A percentile compares a stretch with the other conserved stretches of the same genome.
phyloP scores from a whole-genome alignment of 1,140 invertebrate genomes.

The Drosophila truncata region DNA sequence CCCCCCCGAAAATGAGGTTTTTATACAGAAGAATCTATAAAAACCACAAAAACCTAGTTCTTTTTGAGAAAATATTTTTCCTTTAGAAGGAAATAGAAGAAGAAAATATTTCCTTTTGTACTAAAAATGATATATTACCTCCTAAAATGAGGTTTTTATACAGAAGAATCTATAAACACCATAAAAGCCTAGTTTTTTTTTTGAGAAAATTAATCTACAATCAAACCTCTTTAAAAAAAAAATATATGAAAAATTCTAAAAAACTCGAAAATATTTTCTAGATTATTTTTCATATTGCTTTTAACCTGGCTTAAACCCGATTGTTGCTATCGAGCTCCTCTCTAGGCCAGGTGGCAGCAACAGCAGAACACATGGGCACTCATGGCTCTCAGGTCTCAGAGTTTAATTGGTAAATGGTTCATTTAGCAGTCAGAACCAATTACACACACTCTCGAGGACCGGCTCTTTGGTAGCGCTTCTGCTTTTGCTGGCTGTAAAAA shows the following conservation, averaged over 20 bases:
- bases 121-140: no score
- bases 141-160: no score
- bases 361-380: conserved; percentile 14
- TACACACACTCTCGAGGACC: conserved; percentile 47
- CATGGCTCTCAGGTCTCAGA: conserved; percentile 30
- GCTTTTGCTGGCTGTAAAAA: conserved; percentile 56
- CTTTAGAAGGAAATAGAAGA: no score
- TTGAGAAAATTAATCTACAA: background rate
- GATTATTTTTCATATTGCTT: no score
- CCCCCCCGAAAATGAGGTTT: no score
- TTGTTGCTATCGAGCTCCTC: conserved; percentile 2
- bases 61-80: no score
- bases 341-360: conserved; percentile 24
- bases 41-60: no score
- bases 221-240: background rate
- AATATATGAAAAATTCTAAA: background rate
- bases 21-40: no score
- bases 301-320: background rate
- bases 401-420: conserved; percentile 83
- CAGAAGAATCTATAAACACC: no score
- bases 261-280: background rate
- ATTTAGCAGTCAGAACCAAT: conserved; percentile 84
- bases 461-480: conserved; percentile 24
- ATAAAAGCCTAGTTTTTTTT: no score
- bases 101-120: no score